Evolutionary conservation across 2,888 invertebrate species (phyloP).

Genomic region (Euplagia quadripunctaria): DNA sequence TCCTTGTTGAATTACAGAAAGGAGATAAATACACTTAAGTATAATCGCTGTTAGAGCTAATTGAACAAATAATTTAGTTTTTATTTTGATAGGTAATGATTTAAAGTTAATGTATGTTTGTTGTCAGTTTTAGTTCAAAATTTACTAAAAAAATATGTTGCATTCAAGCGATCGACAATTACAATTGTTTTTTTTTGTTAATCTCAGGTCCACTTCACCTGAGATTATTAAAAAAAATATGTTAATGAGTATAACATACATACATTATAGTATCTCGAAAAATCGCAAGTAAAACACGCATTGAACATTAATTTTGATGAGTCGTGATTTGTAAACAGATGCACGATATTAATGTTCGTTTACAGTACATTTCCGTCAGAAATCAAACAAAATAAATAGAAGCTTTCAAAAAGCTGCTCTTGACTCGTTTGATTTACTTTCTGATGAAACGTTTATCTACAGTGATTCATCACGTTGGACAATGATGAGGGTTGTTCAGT

Average conservation of each 20-base stretch:
- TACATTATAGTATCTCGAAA: neutral
- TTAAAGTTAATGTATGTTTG: too few relatives aligned
- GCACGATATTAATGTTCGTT: conserved; percentile 53
- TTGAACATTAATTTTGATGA: conserved; percentile 39
- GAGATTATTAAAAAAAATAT: neutral
- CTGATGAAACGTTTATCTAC: conserved; percentile 78
- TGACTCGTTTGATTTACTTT: conserved; percentile 76
- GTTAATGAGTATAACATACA: neutral
- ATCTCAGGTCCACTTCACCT: too few relatives aligned
- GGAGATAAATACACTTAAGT: neutral
- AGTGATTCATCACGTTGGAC: conserved; percentile 81
- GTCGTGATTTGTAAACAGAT: conserved; percentile 59
- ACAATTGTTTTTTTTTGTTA: neutral
- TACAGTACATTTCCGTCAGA: conserved; percentile 13
- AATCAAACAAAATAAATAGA: conserved; percentile 61
- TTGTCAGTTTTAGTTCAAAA: neutral
- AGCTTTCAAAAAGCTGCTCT: conserved; percentile 68
- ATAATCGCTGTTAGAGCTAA: neutral
- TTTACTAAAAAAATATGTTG: neutral
- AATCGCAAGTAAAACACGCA: neutral
- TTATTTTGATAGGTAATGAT: neutral
- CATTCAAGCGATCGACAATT: too few relatives aligned
- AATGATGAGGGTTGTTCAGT: conserved; percentile 79
- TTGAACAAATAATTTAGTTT: neutral
- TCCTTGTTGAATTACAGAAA: neutral